A percentile compares a stretch with the other conserved stretches of the same genome.
Conservation (phyloP, 2,797 vertebrate genomes). For the Pseudotriccus pelzelni region DNA sequence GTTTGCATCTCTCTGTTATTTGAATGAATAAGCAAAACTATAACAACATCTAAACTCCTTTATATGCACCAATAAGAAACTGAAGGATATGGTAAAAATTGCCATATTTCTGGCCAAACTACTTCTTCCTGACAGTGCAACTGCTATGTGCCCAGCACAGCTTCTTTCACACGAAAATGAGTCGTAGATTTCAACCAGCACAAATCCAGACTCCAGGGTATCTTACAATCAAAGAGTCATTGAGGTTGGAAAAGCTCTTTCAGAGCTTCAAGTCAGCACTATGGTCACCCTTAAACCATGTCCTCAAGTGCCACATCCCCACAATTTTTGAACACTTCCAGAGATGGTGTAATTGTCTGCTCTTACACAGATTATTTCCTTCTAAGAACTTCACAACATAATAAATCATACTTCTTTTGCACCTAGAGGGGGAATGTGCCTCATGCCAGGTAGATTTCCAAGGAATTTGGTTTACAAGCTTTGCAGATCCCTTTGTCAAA, state of each 20-base stretch:
- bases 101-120: background rate
- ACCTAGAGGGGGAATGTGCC: accelerated
- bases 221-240: background rate
- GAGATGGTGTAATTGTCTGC: background rate
- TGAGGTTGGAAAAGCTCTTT: background rate
- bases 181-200: background rate
- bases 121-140: background rate
- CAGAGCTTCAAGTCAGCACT: background rate
- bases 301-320: background rate
- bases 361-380: background rate
- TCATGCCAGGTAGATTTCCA: background rate
- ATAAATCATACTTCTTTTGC: background rate
- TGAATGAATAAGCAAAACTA: background rate
- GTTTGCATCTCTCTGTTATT: background rate
- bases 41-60: background rate
- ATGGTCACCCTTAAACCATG: accelerated
- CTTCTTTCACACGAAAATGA: background rate
- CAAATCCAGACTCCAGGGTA: accelerated
- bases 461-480: background rate
- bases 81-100: background rate
- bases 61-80: background rate
- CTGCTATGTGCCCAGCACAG: background rate
- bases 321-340: background rate
- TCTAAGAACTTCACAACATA: background rate
- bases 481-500: background rate